Evolutionary conservation across 2,888 invertebrate species (phyloP).

Genomic region (Eupithecia centaureata): DNA sequence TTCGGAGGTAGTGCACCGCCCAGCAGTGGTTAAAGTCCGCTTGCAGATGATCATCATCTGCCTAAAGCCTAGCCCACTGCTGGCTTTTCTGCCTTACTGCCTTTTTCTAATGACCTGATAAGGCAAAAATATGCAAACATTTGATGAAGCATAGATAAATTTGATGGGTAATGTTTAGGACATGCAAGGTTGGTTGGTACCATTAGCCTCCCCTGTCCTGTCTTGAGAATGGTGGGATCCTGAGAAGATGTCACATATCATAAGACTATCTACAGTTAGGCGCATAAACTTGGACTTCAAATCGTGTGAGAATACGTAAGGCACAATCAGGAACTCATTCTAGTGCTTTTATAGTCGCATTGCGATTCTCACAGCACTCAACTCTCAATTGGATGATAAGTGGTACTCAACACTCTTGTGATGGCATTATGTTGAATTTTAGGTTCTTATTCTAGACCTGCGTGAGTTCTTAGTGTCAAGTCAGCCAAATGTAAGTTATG

Average conservation of each 20-base stretch:
- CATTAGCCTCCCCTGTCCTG: background rate
- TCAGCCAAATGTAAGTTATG: background rate
- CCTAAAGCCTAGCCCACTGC: no score
- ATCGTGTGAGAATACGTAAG: slow-evolving; percentile 20
- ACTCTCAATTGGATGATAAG: slow-evolving; percentile 19
- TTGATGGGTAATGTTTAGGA: background rate
- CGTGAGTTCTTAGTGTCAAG: background rate
- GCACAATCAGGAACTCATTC: slow-evolving; percentile 27
- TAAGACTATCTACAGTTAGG: background rate
- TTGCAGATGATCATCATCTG: no score
- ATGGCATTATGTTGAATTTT: background rate
- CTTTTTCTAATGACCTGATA: no score
- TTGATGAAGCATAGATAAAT: background rate
- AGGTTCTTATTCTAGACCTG: background rate
- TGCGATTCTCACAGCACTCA: slow-evolving; percentile 29
- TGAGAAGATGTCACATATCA: background rate
- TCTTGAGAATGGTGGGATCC: background rate
- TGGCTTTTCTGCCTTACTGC: no score
- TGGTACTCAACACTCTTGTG: slow-evolving; percentile 7
- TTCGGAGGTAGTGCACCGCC: no score
- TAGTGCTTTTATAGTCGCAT: slow-evolving; percentile 14
- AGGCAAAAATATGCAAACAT: no score
- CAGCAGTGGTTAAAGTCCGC: no score
- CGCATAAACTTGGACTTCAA: slow-evolving; percentile 12
- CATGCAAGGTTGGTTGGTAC: background rate